A percentile compares a stretch with the other conserved stretches of the same genome.
These are phyloP conservation scores for Drosophila arawakana DNA, from an alignment of 1,140 invertebrate genomes.

Conservation along the genomic window DNA sequence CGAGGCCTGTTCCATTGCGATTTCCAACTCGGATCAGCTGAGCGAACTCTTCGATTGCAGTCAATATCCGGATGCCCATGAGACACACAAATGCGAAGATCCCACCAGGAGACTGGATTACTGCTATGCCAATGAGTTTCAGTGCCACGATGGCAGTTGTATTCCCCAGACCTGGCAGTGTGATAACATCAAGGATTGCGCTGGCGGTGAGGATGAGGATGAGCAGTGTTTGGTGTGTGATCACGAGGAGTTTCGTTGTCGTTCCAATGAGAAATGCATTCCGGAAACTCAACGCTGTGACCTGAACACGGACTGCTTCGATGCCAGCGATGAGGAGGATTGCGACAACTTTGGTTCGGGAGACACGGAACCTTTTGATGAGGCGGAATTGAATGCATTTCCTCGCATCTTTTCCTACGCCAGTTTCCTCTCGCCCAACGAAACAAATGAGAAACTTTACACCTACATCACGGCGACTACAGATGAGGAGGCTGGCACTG, in stretches of 20 bases:
- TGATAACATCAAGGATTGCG: conserved; percentile 88
- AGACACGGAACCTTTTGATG: conserved; percentile 63
- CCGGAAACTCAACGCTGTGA: conserved; percentile 91
- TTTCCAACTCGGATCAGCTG: conserved; percentile 85
- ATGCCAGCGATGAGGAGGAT: conserved; percentile 91
- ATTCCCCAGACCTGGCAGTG: conserved; percentile 87
- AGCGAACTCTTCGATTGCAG: conserved; percentile 87
- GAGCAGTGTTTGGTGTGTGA: conserved; percentile 86
- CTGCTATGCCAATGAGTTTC: conserved; percentile 86
- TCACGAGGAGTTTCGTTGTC: conserved; percentile 86
- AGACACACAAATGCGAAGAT: conserved; percentile 84
- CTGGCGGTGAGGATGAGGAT: conserved; percentile 87
- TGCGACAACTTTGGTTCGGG: conserved; percentile 82
- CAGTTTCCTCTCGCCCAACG: conserved; percentile 76
- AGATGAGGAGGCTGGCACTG: conserved; percentile 72
- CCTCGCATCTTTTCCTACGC: conserved; percentile 77
- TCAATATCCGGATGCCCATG: conserved; percentile 86
- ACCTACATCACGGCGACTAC: conserved; percentile 75
- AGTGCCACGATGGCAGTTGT: conserved; percentile 88
- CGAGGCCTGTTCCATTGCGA: conserved; percentile 87
- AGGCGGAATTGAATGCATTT: conserved; percentile 71
- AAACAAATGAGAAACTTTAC: conserved; percentile 75
- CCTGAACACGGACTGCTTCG: conserved; percentile 91
- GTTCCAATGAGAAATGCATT: conserved; percentile 88
- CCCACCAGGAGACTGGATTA: conserved; percentile 81